Evolutionary conservation across 2,113 vertebrate genomes (phyloP).

Genomic region (Herpailurus yagouaroundi): DNA sequence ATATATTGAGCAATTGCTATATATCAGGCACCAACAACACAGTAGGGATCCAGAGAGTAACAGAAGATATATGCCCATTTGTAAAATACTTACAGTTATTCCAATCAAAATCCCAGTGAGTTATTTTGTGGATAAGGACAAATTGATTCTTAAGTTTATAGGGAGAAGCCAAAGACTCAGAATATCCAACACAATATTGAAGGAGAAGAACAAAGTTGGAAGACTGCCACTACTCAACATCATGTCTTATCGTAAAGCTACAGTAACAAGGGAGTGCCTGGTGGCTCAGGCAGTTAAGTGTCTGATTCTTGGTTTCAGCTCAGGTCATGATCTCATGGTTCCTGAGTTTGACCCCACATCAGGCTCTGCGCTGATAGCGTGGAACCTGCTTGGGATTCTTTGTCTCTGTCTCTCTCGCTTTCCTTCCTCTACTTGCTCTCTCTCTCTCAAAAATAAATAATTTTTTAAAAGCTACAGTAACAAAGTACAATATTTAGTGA

Average conservation of each 20-base stretch:
- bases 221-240: background rate
- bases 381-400: no score
- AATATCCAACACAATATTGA: background rate
- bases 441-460: no score
- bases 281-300: no score
- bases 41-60: background rate
- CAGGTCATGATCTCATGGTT: no score
- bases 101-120: background rate
- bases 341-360: no score
- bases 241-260: background rate
- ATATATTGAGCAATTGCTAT: background rate
- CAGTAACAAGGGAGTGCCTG: background rate
- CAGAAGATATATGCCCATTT: background rate
- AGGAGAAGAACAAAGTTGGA: background rate
- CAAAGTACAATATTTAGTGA: background rate
- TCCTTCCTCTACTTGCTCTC: no score
- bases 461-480: background rate
- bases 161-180: background rate
- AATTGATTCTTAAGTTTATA: background rate
- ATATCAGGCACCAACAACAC: background rate
- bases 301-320: no score
- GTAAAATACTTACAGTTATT: background rate
- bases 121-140: background rate
- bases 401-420: no score
- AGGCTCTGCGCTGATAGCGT: no score